Percentiles rank a stretch among this genome's conserved stretches.
These are phyloP conservation scores for Drosophila parthenogenetica DNA, from an alignment of 2,888 invertebrate genomes.

Conservation along the genomic window DNA sequence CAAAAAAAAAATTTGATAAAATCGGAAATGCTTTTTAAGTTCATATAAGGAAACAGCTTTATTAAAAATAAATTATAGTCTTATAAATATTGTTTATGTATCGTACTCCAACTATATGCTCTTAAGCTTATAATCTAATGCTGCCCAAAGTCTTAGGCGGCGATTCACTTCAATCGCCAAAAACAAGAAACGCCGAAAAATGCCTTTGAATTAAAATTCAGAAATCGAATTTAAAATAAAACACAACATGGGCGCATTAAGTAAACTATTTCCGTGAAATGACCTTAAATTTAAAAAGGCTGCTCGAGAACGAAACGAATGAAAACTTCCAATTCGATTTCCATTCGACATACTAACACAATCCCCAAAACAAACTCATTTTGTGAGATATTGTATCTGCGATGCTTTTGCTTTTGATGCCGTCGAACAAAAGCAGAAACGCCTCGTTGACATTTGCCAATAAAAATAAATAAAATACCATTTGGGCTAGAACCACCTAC, in stretches of 20 bases:
- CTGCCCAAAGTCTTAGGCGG: neutral
- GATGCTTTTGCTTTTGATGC: slow-evolving; percentile 35
- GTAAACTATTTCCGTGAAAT: slow-evolving; percentile 57
- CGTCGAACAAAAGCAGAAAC: slow-evolving; percentile 60
- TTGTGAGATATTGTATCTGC: slow-evolving; percentile 24
- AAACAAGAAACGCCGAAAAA: neutral
- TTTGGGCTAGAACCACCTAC: slow-evolving; percentile 64
- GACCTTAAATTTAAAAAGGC: slow-evolving; percentile 48
- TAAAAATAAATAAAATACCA: slow-evolving; percentile 79
- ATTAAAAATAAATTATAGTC: no score
- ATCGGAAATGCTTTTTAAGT: no score
- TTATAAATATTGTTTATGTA: no score
- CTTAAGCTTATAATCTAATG: neutral
- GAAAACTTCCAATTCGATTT: slow-evolving; percentile 66
- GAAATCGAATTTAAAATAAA: slow-evolving; percentile 28
- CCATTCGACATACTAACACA: slow-evolving; percentile 44
- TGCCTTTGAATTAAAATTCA: slow-evolving; percentile 13
- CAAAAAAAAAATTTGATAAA: no score
- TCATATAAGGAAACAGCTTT: no score
- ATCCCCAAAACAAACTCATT: slow-evolving; percentile 32
- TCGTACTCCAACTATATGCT: neutral
- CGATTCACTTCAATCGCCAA: neutral
- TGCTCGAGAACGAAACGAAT: slow-evolving; percentile 38
- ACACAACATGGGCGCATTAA: slow-evolving; percentile 29
- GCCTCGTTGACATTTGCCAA: slow-evolving; percentile 79